Percentiles rank a stretch among this genome's conserved stretches.
Conservation (phyloP, 2,113 vertebrate species). For the Shinisaurus crocodilurus region DNA sequence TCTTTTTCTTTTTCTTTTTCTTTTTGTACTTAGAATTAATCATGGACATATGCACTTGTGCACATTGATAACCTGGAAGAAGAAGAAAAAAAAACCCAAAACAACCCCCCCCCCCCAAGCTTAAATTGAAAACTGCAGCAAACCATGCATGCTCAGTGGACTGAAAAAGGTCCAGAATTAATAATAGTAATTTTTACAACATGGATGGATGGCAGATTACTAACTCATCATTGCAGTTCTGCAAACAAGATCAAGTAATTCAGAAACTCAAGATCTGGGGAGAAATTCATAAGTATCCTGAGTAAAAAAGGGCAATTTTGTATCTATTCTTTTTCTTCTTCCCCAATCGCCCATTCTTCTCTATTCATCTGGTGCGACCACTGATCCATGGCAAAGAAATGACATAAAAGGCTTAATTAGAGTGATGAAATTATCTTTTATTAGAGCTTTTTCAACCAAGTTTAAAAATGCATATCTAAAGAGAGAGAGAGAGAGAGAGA, state of each 20-base stretch:
- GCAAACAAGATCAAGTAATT: background rate
- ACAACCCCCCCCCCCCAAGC: background rate
- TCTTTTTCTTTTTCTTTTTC: too few relatives aligned
- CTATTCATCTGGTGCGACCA: conserved; percentile 49
- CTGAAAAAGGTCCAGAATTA: background rate
- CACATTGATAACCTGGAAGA: too few relatives aligned
- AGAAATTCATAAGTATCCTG: background rate
- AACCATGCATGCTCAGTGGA: background rate
- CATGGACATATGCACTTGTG: too few relatives aligned
- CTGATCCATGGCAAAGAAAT: conserved; percentile 41
- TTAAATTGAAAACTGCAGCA: background rate
- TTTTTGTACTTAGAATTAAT: too few relatives aligned
- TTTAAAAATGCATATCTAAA: background rate
- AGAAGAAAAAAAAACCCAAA: background rate
- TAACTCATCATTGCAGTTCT: background rate
- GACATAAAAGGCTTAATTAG: background rate
- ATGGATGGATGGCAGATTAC: background rate
- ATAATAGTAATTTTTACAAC: background rate
- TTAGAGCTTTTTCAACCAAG: background rate
- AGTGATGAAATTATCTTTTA: conserved; percentile 21
- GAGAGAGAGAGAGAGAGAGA: too few relatives aligned
- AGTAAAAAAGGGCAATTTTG: background rate
- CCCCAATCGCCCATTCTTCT: conserved; percentile 26
- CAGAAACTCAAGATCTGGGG: background rate
- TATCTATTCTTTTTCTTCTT: conserved; percentile 16